These are phyloP conservation scores for Aplocera efformata DNA, from an alignment of 2,888 invertebrate species.

Conservation along the genomic window DNA sequence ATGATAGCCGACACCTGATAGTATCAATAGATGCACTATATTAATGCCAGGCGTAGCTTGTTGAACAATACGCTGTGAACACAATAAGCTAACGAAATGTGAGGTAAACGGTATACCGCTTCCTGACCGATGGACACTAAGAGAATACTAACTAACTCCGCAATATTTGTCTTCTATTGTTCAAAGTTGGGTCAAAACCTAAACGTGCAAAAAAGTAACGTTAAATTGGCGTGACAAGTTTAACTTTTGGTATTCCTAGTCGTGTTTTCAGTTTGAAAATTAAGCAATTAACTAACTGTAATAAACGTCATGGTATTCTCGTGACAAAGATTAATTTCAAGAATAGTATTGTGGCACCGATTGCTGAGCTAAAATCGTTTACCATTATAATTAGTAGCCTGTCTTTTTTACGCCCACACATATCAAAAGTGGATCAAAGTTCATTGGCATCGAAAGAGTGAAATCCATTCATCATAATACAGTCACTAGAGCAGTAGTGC, in stretches of 20 bases:
- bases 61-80: conserved; percentile 58
- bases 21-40: conserved; percentile 39
- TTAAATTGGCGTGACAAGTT: too few relatives aligned
- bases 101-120: conserved; percentile 65
- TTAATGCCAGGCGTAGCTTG: conserved; percentile 53
- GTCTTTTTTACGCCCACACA: conserved; percentile 61
- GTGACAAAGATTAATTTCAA: conserved; percentile 13
- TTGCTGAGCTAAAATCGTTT: conserved; percentile 34
- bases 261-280: too few relatives aligned
- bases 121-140: conserved; percentile 52
- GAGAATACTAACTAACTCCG: conserved; percentile 57
- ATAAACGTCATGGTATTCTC: background rate
- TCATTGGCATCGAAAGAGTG: conserved; percentile 68
- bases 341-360: conserved; percentile 19
- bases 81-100: conserved; percentile 65
- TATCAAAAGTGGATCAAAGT: conserved; percentile 67
- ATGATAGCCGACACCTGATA: conserved; percentile 28
- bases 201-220: conserved; percentile 1
- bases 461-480: conserved; percentile 68
- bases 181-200: conserved; percentile 22
- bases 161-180: conserved; percentile 35
- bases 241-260: too few relatives aligned
- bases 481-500: conserved; percentile 64
- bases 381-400: conserved; percentile 40
- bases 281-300: background rate